phyloP scores from a whole-genome alignment of 2,888 invertebrate genomes.

The Melinaea menophilus region DNA sequence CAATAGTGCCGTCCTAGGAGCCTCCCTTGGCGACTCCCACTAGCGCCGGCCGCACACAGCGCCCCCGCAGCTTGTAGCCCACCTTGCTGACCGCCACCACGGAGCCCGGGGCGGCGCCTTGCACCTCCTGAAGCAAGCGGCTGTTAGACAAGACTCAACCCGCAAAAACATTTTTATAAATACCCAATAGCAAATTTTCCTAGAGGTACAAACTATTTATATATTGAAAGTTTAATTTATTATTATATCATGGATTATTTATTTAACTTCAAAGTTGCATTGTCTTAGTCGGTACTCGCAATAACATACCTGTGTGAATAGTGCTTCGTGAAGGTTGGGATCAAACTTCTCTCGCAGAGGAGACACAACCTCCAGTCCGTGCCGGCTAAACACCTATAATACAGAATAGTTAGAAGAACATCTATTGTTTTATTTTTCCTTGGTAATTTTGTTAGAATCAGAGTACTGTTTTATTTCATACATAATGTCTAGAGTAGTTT shows the following conservation, averaged over 20 bases:
- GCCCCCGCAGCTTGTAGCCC: constrained; percentile 95
- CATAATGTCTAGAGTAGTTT: too few species aligned
- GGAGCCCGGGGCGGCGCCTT: constrained; percentile 89
- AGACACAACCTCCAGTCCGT: constrained; percentile 92
- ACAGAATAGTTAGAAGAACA: neutral
- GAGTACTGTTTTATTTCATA: too few species aligned
- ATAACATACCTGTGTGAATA: constrained; percentile 92
- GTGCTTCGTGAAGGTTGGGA: constrained; percentile 96
- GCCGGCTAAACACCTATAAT: constrained; percentile 89
- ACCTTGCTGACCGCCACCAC: constrained; percentile 96
- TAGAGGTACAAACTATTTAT: too few species aligned
- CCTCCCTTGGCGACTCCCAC: constrained; percentile 94
- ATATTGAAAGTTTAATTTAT: too few species aligned
- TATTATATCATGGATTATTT: too few species aligned
- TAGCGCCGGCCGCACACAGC: constrained; percentile 96
- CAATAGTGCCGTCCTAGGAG: constrained; percentile 19
- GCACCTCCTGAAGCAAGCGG: constrained; percentile 73
- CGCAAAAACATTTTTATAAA: neutral
- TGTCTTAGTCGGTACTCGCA: neutral
- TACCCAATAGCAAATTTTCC: too few species aligned
- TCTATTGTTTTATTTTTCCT: too few species aligned
- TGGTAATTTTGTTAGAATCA: too few species aligned
- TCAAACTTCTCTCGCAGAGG: constrained; percentile 96
- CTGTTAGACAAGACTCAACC: neutral
- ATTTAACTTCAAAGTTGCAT: too few species aligned